Percentiles rank a stretch among this genome's conserved stretches.
Conservation (phyloP, 2,888 invertebrate genomes). For the Trisateles emortualis region DNA sequence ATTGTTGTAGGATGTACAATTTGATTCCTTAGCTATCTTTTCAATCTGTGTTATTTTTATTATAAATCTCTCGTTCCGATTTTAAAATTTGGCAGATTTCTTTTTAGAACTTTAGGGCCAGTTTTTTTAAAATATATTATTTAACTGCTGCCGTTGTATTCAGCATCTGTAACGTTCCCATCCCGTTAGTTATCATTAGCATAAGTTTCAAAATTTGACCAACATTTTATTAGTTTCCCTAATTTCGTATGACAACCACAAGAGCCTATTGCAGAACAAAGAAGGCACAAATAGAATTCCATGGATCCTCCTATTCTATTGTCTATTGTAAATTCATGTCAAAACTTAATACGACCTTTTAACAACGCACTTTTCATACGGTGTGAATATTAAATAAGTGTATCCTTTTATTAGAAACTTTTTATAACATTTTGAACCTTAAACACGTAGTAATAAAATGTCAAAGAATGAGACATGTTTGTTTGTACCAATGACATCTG, state of each 20-base stretch:
- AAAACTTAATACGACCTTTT: constrained; percentile 75
- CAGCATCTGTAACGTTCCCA: no score
- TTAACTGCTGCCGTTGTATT: not conserved
- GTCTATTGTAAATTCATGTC: constrained; percentile 68
- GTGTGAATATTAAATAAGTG: constrained; percentile 75
- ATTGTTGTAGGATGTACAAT: constrained; percentile 11
- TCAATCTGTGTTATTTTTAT: not conserved
- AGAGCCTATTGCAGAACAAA: constrained; percentile 43
- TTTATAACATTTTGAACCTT: constrained; percentile 59
- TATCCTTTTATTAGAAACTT: constrained; percentile 44
- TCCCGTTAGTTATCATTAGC: not conserved
- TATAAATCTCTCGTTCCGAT: not conserved
- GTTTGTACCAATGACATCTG: constrained; percentile 76
- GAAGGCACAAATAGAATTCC: constrained; percentile 56
- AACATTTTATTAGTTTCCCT: constrained; percentile 28
- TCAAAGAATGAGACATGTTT: constrained; percentile 59
- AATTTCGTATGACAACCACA: constrained; percentile 21
- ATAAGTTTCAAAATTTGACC: constrained; percentile 17
- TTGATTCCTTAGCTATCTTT: constrained; percentile 7
- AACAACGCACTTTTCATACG: constrained; percentile 73
- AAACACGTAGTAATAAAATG: constrained; percentile 54
- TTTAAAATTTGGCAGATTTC: constrained; percentile 2
- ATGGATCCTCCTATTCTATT: constrained; percentile 54
- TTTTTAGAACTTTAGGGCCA: not conserved
- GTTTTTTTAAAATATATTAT: not conserved